Evolutionary conservation across 2,888 invertebrate genomes (phyloP).

Genomic region (Lordiphosa fenestrarum): DNA sequence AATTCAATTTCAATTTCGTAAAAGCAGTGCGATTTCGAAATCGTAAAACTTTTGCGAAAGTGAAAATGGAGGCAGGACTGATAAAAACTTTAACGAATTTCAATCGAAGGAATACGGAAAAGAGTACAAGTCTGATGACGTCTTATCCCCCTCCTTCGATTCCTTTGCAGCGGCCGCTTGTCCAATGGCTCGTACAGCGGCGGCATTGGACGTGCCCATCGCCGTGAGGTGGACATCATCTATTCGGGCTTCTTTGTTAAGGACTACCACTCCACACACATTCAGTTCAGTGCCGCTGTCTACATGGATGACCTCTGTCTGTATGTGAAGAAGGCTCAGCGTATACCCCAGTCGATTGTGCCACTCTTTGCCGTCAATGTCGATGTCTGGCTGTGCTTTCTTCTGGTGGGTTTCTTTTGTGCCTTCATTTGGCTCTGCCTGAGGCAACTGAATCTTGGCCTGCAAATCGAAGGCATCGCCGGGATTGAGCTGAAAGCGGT

Average conservation of each 20-base stretch:
- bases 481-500: no score
- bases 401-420: slow-evolving; percentile 65
- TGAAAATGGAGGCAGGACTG: no score
- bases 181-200: slow-evolving; percentile 78
- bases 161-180: slow-evolving; percentile 63
- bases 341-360: slow-evolving; percentile 78
- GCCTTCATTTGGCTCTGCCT: slow-evolving; percentile 72
- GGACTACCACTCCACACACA: slow-evolving; percentile 77
- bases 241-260: slow-evolving; percentile 80
- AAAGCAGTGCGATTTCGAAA: no score
- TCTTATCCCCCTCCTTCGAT: neutral
- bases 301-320: slow-evolving; percentile 80
- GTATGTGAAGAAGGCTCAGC: slow-evolving; percentile 78
- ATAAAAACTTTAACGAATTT: neutral
- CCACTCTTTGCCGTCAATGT: slow-evolving; percentile 77
- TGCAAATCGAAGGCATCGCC: slow-evolving; percentile 40
- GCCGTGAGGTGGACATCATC: slow-evolving; percentile 76
- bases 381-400: slow-evolving; percentile 78
- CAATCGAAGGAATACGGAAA: no score
- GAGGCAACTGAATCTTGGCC: slow-evolving; percentile 54
- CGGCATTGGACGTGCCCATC: slow-evolving; percentile 76
- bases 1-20: no score
- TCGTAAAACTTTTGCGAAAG: no score
- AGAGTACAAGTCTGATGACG: no score
- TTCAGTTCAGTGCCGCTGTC: slow-evolving; percentile 78